phyloP scores from a whole-genome alignment of 2,888 invertebrate genomes.

The Dasysyrphus albostriatus region DNA sequence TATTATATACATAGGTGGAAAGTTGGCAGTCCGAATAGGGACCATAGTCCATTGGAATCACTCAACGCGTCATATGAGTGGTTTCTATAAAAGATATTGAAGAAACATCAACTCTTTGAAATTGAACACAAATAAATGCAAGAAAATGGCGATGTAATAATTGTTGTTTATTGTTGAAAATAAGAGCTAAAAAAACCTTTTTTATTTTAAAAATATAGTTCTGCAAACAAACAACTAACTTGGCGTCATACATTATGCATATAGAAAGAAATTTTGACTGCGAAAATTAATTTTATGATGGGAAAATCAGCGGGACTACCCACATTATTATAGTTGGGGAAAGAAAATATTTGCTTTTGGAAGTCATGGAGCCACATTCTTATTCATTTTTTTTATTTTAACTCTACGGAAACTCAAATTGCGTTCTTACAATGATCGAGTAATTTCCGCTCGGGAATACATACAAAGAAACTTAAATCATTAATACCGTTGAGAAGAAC shows the following conservation, averaged over 20 bases:
- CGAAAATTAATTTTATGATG: neutral
- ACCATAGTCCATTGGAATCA: constrained; percentile 53
- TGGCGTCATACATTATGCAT: neutral
- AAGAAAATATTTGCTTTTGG: neutral
- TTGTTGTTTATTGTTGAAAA: neutral
- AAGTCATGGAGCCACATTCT: constrained; percentile 15
- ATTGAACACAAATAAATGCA: neutral
- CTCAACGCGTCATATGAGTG: constrained; percentile 52
- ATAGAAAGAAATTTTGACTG: neutral
- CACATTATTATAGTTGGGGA: neutral
- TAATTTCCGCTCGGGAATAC: constrained; percentile 1
- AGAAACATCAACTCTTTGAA: constrained; percentile 1
- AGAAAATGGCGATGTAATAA: neutral
- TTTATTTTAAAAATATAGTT: neutral
- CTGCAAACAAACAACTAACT: neutral
- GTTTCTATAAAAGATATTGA: neutral
- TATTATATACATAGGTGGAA: neutral
- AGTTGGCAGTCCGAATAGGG: constrained; percentile 26
- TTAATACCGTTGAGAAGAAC: neutral
- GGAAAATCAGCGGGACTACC: constrained; percentile 19
- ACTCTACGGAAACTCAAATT: constrained; percentile 1
- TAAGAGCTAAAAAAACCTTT: neutral
- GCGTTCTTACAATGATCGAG: constrained; percentile 12
- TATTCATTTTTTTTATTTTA: neutral
- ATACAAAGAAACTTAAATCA: neutral